Base-by-base conservation (phyloP, 23 tunicate species). In the Corella eumyota region DNA sequence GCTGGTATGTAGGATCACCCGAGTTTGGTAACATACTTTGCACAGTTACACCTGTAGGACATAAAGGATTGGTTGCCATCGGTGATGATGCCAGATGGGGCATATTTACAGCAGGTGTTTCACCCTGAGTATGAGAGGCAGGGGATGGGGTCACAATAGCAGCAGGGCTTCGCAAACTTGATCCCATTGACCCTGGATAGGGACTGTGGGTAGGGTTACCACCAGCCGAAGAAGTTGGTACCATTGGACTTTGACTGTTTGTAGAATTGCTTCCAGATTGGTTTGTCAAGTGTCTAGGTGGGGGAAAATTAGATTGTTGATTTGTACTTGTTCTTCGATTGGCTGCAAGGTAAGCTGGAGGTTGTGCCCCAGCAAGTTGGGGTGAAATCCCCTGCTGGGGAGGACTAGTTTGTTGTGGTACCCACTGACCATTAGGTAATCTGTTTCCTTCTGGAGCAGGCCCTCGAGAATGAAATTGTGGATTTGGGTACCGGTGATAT, bases 221-320 rank as follows among this genome's bases (percentile, higher is more conserved):
- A 2, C 70, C 67, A 1, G 65, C 67, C 15, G 82, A 67, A 22
- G 82, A 66, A 20, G 65, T 25, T 56, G 66, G 82, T 73, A 66
- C 47, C 73, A 75, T 75, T 22, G 82, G 82, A 34, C 82, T 75
- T 9, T 51, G 72, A 38, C 29, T 74, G 56, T 34, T 75, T 11
- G 64, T 45, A 9, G 64, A 32, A 37, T 61, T 74, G 71, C 54
- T 36, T 1, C 7, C 25, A 15, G 71, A 47, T 34, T 66, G 58
- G 34, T 29, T 59, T n/a, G 71, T 49, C 23, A 66, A 7, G 71
- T 66, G 71, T 1, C 71, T 58, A 6, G 63, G 63, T 28, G 63
- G 38, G 20, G 71, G 67, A 25, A 65, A 75, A 58, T 67, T 30
- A n/a, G 66, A 72, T 37, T 36, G 37, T 32, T 72, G 64, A 40